Evolutionary conservation across 2,797 vertebrate genomes (phyloP), one percentile per base, ranked within the genome.

Genomic region (Tarsius wallacei): DNA sequence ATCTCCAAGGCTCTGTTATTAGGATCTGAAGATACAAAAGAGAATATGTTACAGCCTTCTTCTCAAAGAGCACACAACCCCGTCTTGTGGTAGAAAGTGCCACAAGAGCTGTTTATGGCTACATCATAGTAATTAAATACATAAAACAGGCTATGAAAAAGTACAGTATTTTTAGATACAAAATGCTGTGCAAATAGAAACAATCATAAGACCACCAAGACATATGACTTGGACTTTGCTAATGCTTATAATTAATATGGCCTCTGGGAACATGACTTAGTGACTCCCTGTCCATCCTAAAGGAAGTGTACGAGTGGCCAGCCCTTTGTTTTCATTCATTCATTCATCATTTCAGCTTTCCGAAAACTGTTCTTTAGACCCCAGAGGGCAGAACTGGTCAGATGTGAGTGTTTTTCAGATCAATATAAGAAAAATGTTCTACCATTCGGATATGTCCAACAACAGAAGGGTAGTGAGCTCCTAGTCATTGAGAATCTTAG

Each of bases 21-120:
- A 70, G 24, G 11, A 82, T 87, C 64, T 93, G n/a, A 61, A 96
- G 71, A 93, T 8, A 59, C 24, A 24, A 76, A 33, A 78, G 33
- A 71, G 49, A 85, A 71, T 57, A 84, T 47, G 26, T 42, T n/a
- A 49, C 26, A 64, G 21, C 49, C 13, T 89, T 80, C 47, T 71
- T 36, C 24, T 70, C 63, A 26, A 33, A 85, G 70, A 68, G 9
- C 8, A 68, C 21, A 47, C 26, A 64, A 15, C 15, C 33, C 33
- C 82, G 51, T 68, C 21, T 61, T 33, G 16, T 71, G 42, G 17
- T 82, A 28, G 70, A 76, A 94, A 61, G 9, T 61, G 7, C 26
- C 47, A 76, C n/a, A 68, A 76, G 22, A 78, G 71, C 71, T 83
- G 10, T 42, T 68, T 87, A 70, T 63, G 11, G 33, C 7, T 90